Base-by-base conservation (phyloP, 2,888 invertebrate species). In the Temnothorax ravouxi region DNA sequence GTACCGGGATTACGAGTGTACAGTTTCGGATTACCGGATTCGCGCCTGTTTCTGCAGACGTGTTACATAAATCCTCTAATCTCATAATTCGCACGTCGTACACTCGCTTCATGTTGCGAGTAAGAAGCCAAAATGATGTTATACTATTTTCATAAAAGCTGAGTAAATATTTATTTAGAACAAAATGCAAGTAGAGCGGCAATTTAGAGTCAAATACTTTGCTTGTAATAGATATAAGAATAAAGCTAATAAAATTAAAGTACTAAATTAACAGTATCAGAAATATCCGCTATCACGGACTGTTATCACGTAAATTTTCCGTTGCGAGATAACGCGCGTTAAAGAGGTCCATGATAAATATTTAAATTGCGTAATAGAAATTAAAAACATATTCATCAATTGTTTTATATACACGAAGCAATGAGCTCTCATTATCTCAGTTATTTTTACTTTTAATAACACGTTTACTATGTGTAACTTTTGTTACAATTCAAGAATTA, bases 51-150 rank as follows among this genome's bases (percentile, higher is more conserved):
- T 38, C 38, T 34, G 29, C 18, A 76, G 25, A 76, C 21, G n/a
- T 18, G 18, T 64, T 52, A 52, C n/a, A 25, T 64, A 76, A 76
- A 76, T 52, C 66, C 41, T 11, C 3, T 52, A 64, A 76, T 50
- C 38, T 76, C n/a, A 47, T 61, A n/a, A 34, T 47, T 13, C 38
- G 34, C n/a, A 38, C 21, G 6, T n/a, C 8, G 21, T 34, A 38
- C 38, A 34, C 15, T 15, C 25, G 15, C 21, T 13, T 38, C 9
- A 5, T 21, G 54, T n/a, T 5, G 21, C 69, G 52, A 1, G n/a
- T n/a, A 38, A 15, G 15, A 54, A n/a, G 52, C 18, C 34, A 21
- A 9, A 5, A 5, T 38, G 18, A 4, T 52, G 52, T 38, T 4
- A 18, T 18, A 18, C 15, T 3, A 15, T 69, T 52, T 47, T 50